These are phyloP conservation scores for Percopsis transmontana DNA, from an alignment of 2,113 vertebrate genomes.

Conservation along the genomic window DNA sequence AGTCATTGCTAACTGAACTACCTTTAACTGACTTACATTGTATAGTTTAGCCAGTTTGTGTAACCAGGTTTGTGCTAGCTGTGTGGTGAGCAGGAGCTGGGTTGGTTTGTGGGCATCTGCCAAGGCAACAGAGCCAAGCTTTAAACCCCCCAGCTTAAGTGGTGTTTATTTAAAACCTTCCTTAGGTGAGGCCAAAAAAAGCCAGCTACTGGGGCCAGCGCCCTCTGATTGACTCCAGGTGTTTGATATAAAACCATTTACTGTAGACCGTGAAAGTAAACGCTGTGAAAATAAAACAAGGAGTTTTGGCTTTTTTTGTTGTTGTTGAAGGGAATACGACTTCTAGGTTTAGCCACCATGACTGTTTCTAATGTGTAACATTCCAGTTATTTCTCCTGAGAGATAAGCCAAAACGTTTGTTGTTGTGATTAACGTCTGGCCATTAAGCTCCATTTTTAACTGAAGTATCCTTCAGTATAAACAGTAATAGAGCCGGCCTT, in stretches of 20 bases:
- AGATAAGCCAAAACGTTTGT: neutral
- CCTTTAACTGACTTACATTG: neutral
- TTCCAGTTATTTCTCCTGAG: neutral
- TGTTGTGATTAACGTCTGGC: neutral
- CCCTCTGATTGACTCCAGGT: neutral
- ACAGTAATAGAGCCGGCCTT: too few species aligned
- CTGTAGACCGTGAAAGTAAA: neutral
- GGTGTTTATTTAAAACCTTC: slow-evolving; percentile 6
- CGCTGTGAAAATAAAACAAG: slow-evolving; percentile 44
- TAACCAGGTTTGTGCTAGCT: slow-evolving; percentile 16
- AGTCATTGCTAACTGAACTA: slow-evolving; percentile 10
- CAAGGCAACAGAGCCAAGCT: slow-evolving; percentile 40
- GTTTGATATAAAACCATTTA: neutral
- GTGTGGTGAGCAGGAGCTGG: slow-evolving; percentile 12
- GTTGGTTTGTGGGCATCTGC: slow-evolving; percentile 17
- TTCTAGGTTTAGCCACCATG: neutral
- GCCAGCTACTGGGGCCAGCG: slow-evolving; percentile 8
- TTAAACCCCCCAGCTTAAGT: slow-evolving; percentile 40
- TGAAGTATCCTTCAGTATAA: too few species aligned
- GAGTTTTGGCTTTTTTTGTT: neutral
- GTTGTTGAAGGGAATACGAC: neutral
- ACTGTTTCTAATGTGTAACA: neutral
- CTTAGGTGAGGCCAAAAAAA: slow-evolving; percentile 5
- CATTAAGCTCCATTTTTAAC: too few species aligned
- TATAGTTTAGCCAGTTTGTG: neutral